A percentile compares a stretch with the other conserved stretches of the same genome.
Evolutionary conservation across 37 sponge, comb jelly and placozoan species (phyloP).

Genomic region (Oopsacas minuta): DNA sequence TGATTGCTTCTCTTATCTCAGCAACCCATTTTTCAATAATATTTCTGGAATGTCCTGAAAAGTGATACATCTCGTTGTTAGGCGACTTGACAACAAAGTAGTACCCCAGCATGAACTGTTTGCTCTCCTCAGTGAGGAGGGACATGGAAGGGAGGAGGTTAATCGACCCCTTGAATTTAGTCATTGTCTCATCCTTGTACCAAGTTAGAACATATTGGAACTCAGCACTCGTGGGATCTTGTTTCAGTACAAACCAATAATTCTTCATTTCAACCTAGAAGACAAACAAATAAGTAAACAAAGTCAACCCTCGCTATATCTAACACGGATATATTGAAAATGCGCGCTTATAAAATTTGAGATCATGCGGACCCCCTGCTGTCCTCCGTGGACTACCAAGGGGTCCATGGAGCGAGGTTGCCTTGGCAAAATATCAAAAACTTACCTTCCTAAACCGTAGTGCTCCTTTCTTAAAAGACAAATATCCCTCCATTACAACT

Average conservation of each 20-base stretch:
- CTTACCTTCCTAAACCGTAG: not conserved
- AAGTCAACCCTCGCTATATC: not conserved
- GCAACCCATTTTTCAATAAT: not conserved
- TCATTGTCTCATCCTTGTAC: not conserved
- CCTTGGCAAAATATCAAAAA: no score
- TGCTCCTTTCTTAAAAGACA: not conserved
- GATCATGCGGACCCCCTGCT: no score
- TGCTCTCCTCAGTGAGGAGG: not conserved
- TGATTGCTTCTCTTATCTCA: not conserved
- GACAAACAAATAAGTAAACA: not conserved
- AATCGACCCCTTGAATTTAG: not conserved
- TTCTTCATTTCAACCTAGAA: slow-evolving; percentile 6
- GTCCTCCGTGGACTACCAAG: no score
- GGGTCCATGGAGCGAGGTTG: no score
- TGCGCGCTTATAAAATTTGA: no score
- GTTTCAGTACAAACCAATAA: not conserved
- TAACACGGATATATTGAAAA: no score
- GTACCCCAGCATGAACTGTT: not conserved
- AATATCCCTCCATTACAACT: slow-evolving; percentile 7
- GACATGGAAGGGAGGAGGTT: not conserved
- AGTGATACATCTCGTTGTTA: not conserved
- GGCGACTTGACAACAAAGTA: not conserved
- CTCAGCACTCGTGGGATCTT: not conserved
- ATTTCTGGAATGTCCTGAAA: not conserved
- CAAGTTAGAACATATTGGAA: not conserved